phyloP scores from a whole-genome alignment of 2,888 invertebrate species.

The Ashinkailepas kermadecensis region DNA sequence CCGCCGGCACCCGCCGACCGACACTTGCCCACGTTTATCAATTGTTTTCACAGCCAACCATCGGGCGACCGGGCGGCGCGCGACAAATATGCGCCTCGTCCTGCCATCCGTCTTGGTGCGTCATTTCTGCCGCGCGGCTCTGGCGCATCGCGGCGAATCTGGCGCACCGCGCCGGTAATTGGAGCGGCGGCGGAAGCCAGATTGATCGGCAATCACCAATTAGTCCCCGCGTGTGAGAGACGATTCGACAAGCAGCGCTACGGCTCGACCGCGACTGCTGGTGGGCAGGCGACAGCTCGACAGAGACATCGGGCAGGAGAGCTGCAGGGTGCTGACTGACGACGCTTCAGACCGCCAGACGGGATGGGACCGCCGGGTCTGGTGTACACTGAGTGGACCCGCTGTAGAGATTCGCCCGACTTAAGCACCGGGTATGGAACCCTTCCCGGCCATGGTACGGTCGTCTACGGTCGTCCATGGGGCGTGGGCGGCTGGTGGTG shows the following conservation, averaged over 20 bases:
- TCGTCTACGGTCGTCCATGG: too few species aligned
- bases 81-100: not conserved
- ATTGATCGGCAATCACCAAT: not conserved
- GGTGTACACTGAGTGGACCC: too few species aligned
- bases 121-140: not conserved
- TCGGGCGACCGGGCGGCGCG: not conserved
- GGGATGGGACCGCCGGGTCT: too few species aligned
- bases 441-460: too few species aligned
- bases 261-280: too few species aligned
- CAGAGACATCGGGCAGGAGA: too few species aligned
- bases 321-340: too few species aligned
- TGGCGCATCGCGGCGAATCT: not conserved
- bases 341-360: too few species aligned
- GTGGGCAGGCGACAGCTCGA: too few species aligned
- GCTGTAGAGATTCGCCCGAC: too few species aligned
- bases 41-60: not conserved
- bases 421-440: too few species aligned
- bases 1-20: not conserved
- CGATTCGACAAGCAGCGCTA: not conserved
- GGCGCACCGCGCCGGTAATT: not conserved
- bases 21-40: not conserved
- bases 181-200: not conserved
- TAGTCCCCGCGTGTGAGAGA: not conserved
- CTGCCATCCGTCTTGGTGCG: slow-evolving; percentile 1
- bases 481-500: too few species aligned